Base-by-base conservation (phyloP, 35 echinoderm and acorn worm genomes). In the Patiria miniata region DNA sequence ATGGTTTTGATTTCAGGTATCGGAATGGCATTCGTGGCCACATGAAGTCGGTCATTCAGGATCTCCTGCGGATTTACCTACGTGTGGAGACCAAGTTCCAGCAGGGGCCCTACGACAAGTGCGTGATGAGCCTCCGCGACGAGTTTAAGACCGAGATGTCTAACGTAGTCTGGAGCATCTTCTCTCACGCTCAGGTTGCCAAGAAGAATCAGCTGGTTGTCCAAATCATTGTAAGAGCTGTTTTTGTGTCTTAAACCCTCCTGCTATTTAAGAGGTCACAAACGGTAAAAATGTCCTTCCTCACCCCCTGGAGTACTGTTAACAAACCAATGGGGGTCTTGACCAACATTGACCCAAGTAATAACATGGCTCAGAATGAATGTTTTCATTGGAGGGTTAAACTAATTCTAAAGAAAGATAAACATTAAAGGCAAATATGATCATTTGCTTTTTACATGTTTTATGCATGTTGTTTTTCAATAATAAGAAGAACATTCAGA, bases 41-140 rank as follows among this genome's bases (percentile, higher is more conserved):
- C 87, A 99, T 99, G 96, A 99, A 99, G 77, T 65, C 92, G 0
- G 88, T 99, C 12, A 83, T 95, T 51, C 92, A 99, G 39, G 96
- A 99, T 26, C 34, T 99, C 5, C 86, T 99, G 9, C 86, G 68
- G 7, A 84, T 83, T 30, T 99, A 99, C 56, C 47, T 95, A 12
- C 84, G 81, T 12, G 89, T 99, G 6, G 96, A 99, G 83, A 85
- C 83, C 0, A 83, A 91, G 81, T 99, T 99, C 83, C 96, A 99
- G 86, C 92, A 99, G 12, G 96, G 96, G 2, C 96, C 96, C 7
- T 95, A 99, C 47, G 96, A 99, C 83, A 99, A 99, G 87, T 99
- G 93, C 39, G 79, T 99, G 44, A 88, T 89, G 52, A 69, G 92
- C 6, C 77, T 99, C 23, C 76, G 90, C 26, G 96, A 99, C 36